A percentile compares a stretch with the other conserved stretches of the same genome.
Conservation (phyloP, 1,140 invertebrate species). For the Trichonephila clavipes region DNA sequence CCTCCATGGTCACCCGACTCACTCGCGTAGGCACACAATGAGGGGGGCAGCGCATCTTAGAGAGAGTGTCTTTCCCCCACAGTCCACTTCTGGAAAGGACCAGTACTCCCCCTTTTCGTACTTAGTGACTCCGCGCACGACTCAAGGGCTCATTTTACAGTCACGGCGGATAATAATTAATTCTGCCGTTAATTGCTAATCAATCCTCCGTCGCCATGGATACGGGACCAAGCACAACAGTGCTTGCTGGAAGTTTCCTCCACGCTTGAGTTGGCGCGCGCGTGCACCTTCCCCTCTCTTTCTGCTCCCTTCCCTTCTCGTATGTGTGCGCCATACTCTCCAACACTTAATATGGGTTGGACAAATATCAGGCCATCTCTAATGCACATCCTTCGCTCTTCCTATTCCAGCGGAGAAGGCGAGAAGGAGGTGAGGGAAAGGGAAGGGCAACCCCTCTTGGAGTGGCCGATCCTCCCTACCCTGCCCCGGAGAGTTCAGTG, state of each 20-base stretch:
- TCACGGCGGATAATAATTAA: constrained; percentile 78
- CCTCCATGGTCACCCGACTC: constrained; percentile 39
- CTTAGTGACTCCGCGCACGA: constrained; percentile 76
- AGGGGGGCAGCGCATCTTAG: constrained; percentile 27
- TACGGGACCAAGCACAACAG: constrained; percentile 72
- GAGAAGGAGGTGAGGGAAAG: neutral
- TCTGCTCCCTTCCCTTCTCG: neutral
- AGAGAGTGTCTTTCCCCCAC: constrained; percentile 17
- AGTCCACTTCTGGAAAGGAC: neutral
- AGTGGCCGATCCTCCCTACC: neutral
- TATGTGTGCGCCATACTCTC: too few species aligned
- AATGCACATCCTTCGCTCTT: constrained; percentile 49
- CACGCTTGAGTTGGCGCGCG: constrained; percentile 60
- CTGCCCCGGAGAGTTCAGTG: neutral
- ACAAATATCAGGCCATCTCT: constrained; percentile 59
- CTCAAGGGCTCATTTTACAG: constrained; percentile 77
- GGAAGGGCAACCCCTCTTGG: neutral
- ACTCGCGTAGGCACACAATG: constrained; percentile 60
- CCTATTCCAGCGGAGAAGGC: neutral
- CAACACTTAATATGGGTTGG: constrained; percentile 31
- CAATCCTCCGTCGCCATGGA: constrained; percentile 76
- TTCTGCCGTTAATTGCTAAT: constrained; percentile 78
- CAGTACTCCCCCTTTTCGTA: neutral
- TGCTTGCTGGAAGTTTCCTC: constrained; percentile 51
- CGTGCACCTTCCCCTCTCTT: neutral